Base-by-base conservation (phyloP, 2,888 invertebrate genomes). In the Drosophila neoperkinsi region DNA sequence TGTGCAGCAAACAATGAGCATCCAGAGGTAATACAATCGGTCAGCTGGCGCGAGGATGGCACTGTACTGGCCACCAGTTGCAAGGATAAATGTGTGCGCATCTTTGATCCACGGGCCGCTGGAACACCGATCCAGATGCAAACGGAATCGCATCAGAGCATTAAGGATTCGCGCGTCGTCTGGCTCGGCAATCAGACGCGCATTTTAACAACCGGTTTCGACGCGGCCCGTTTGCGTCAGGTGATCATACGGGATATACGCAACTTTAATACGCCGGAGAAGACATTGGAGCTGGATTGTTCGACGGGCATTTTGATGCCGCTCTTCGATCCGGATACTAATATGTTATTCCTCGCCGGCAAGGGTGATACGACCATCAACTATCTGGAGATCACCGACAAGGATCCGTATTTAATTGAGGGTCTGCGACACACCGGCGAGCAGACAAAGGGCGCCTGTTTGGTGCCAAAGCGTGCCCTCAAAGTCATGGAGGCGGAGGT, bases 401-500 rank as follows among this genome's bases (percentile, higher is more conserved):
- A 97, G 85, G 97, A 97, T 91, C 98, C 98, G 0, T 97, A 95
- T 92, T 94, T 98, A n/a, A 96, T 97, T 67, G 98, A 98, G 93
- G 98, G 98, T 30, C 94, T 97, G 74, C 94, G 97, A 64, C 97
- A 98, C 94, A 97, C 97, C 28, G 96, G 98, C n/a, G 98, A 98
- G 90, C 99, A 99, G 93, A 98, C 98, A 0, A 98, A 98, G 92
- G 99, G 99, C 6, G 98, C 98, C 4, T 98, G 98, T 87, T 93
- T 99, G 74, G 96, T 98, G 55, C 98, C 98, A 9, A 99, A 99
- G 94, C 94, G 98, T 68, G 97, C 98, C 0, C 94, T 99, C 46
- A 96, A 97, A 85, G 98, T 99, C n/a, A 99, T 99, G 99, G 97
- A 97, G 84, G 98, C 98, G 1, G 99, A 99, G 94, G 99, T 99